These are phyloP conservation scores for Brachyhypopomus gauderio DNA, from an alignment of 2,113 vertebrate genomes.

Conservation along the genomic window DNA sequence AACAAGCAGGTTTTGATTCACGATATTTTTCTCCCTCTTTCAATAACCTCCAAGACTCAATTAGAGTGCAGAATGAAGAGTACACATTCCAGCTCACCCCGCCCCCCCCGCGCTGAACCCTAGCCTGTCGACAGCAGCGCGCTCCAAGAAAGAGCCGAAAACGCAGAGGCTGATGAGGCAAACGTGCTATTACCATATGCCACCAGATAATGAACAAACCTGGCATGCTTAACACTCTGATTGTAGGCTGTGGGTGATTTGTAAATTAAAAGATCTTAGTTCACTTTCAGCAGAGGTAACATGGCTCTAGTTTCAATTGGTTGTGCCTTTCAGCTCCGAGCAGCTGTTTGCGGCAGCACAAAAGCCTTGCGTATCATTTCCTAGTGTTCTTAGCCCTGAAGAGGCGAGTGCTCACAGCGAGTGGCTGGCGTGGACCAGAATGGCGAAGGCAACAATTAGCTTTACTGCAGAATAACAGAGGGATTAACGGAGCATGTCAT, in stretches of 20 bases:
- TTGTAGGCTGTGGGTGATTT: slow-evolving; percentile 72
- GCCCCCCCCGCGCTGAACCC: slow-evolving; percentile 42
- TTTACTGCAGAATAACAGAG: slow-evolving; percentile 72
- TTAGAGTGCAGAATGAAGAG: slow-evolving; percentile 47
- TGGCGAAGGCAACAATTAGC: slow-evolving; percentile 65
- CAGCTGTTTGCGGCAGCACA: slow-evolving; percentile 64
- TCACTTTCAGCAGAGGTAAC: slow-evolving; percentile 59
- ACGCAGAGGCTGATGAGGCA: slow-evolving; percentile 61
- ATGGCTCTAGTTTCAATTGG: slow-evolving; percentile 51
- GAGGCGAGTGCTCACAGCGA: slow-evolving; percentile 38
- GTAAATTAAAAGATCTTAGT: slow-evolving; percentile 68
- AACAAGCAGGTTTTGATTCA: slow-evolving; percentile 47
- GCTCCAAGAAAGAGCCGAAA: slow-evolving; percentile 42
- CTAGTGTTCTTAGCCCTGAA: slow-evolving; percentile 38
- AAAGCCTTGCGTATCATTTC: slow-evolving; percentile 48
- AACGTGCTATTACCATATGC: slow-evolving; percentile 60
- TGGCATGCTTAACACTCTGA: slow-evolving; percentile 70
- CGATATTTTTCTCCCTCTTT: slow-evolving; percentile 23
- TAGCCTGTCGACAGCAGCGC: slow-evolving; percentile 40
- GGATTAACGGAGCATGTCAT: slow-evolving; percentile 71
- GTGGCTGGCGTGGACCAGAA: slow-evolving; percentile 46
- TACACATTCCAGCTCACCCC: slow-evolving; percentile 30
- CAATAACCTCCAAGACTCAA: slow-evolving; percentile 44
- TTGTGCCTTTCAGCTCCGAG: slow-evolving; percentile 65
- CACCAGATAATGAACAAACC: slow-evolving; percentile 68